Conservation (phyloP, 2,888 invertebrate species). For the Spilarctia lutea region DNA sequence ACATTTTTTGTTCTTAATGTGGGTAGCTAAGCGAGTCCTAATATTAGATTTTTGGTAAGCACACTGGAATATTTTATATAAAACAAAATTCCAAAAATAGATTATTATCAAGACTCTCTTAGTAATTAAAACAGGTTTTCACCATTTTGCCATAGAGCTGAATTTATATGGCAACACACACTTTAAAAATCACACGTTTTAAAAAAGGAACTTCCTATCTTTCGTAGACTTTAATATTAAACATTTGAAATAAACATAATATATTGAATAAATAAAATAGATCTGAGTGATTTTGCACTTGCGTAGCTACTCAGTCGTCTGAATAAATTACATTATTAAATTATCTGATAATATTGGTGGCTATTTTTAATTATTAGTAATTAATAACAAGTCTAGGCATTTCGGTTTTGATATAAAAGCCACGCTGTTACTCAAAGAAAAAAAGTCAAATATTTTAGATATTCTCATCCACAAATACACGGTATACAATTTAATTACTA, state of each 20-base stretch:
- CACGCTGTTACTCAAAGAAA: neutral
- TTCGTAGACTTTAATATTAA: constrained; percentile 23
- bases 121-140: constrained; percentile 12
- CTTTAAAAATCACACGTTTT: constrained; percentile 30
- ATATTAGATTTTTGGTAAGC: constrained; percentile 20
- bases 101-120: constrained; percentile 18
- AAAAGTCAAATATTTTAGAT: constrained; percentile 35
- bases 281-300: constrained; percentile 37
- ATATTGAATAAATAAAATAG: constrained; percentile 45
- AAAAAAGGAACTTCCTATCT: constrained; percentile 37
- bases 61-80: constrained; percentile 36
- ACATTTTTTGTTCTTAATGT: constrained; percentile 46
- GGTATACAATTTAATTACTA: constrained; percentile 42
- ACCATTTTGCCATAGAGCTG: constrained; percentile 2
- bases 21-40: constrained; percentile 28
- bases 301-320: constrained; percentile 5
- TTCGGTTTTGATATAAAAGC: neutral
- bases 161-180: constrained; percentile 7
- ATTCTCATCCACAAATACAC: constrained; percentile 58
- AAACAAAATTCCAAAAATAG: constrained; percentile 25
- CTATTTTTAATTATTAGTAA: neutral
- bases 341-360: neutral
- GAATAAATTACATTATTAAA: neutral
- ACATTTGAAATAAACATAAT: constrained; percentile 41
- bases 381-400: neutral